Evolutionary conservation across 2,797 vertebrate genomes (phyloP).

Genomic region (Alosa sapidissima): DNA sequence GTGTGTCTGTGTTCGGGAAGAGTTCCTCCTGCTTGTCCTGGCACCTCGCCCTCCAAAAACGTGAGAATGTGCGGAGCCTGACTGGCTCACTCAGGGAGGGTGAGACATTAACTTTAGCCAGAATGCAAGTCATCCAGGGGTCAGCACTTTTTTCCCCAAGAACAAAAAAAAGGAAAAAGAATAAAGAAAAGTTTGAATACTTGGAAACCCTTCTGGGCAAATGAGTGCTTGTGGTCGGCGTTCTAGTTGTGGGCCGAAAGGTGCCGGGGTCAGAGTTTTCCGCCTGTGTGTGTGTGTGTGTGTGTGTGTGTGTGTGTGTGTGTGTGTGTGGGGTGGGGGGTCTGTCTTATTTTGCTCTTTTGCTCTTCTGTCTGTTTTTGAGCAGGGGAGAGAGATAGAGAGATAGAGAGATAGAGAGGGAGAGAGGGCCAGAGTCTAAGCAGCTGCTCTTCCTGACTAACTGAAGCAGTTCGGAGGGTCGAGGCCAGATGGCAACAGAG

Average conservation of each 20-base stretch:
- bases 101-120: constrained; percentile 68
- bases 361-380: not conserved
- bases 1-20: not conserved
- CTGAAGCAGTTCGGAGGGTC: not conserved
- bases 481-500: not conserved
- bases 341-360: not conserved
- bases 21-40: not conserved
- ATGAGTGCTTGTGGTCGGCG: constrained; percentile 1
- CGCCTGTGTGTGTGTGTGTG: not conserved
- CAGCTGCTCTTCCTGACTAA: not conserved
- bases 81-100: constrained; percentile 38
- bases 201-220: not conserved
- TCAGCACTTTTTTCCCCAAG: constrained; percentile 35
- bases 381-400: not conserved
- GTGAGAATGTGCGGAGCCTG: constrained; percentile 25
- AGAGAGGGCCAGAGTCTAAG: not conserved
- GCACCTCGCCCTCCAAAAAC: not conserved
- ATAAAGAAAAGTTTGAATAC: not conserved
- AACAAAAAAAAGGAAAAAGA: not conserved
- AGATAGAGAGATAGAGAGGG: not conserved
- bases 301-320: not conserved
- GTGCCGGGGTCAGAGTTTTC: not conserved
- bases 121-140: constrained; percentile 65
- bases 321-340: not conserved
- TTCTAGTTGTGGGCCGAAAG: not conserved